A percentile compares a stretch with the other conserved stretches of the same genome.
Evolutionary conservation across 2,797 vertebrate species (phyloP).

Genomic region (Tiaroga cobitis): DNA sequence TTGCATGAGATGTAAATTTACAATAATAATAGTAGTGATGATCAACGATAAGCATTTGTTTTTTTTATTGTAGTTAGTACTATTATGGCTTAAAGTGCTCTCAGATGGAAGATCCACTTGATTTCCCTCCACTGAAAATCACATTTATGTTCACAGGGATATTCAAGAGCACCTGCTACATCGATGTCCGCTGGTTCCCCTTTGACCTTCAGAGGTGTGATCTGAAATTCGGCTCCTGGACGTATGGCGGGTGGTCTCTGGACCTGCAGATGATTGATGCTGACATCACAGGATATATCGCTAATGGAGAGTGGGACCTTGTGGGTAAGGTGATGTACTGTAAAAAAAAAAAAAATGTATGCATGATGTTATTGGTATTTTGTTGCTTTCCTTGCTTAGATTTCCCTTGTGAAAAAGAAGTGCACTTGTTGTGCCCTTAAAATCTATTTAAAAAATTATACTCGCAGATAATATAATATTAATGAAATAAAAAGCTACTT

Average conservation of each 20-base stretch:
- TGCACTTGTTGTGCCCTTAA: not conserved
- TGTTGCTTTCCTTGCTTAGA: not conserved
- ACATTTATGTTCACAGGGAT: conserved; percentile 57
- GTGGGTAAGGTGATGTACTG: conserved; percentile 79
- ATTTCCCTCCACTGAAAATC: not conserved
- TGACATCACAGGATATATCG: conserved; percentile 89
- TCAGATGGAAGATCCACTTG: not conserved
- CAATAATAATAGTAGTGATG: not conserved
- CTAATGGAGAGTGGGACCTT: conserved; percentile 93
- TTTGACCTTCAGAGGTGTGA: conserved; percentile 91
- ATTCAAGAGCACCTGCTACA: conserved; percentile 88
- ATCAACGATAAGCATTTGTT: not conserved
- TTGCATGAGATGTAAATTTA: not conserved
- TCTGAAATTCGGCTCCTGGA: conserved; percentile 93
- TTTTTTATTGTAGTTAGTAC: not conserved
- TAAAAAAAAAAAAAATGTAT: not conserved
- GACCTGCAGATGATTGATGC: conserved; percentile 92
- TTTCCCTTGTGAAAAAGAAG: not conserved
- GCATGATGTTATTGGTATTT: no score
- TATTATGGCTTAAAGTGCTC: not conserved
- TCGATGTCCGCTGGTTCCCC: conserved; percentile 93
- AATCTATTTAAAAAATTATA: not conserved
- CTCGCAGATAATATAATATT: not conserved
- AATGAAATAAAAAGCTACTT: not conserved
- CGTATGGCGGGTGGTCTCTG: conserved; percentile 90